phyloP scores from a whole-genome alignment of 2,113 vertebrate genomes.

The Castor canadensis region DNA sequence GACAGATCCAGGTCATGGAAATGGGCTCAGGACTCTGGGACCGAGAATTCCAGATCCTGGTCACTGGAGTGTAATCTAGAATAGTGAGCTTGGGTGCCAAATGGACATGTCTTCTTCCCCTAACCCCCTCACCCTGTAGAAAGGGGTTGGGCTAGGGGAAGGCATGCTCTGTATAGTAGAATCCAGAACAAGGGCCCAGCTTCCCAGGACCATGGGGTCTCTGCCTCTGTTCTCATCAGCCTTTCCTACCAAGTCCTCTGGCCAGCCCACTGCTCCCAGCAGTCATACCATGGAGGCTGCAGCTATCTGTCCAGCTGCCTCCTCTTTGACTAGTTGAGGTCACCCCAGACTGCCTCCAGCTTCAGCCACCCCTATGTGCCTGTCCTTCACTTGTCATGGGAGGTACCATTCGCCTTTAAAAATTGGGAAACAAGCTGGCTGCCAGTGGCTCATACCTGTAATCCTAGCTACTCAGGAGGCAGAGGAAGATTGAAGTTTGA shows the following conservation, averaged over 20 bases:
- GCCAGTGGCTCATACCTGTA: fast-evolving
- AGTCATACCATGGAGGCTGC: not conserved
- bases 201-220: not conserved
- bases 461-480: not conserved
- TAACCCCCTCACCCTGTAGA: not conserved
- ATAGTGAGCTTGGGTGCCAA: not conserved
- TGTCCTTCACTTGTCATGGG: not conserved
- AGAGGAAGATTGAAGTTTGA: too few relatives aligned
- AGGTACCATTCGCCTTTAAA: not conserved
- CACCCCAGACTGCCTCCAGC: not conserved
- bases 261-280: not conserved
- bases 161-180: not conserved
- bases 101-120: not conserved
- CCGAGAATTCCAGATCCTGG: not conserved
- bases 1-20: not conserved
- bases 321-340: not conserved
- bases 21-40: not conserved
- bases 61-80: not conserved
- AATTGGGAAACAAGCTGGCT: not conserved
- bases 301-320: not conserved
- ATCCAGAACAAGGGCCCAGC: not conserved
- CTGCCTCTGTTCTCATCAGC: not conserved
- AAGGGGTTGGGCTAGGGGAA: not conserved
- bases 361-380: not conserved
- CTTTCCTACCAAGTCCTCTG: not conserved